phyloP scores from a whole-genome alignment of 2,888 invertebrate species.

The Pyrrhosoma nymphula region DNA sequence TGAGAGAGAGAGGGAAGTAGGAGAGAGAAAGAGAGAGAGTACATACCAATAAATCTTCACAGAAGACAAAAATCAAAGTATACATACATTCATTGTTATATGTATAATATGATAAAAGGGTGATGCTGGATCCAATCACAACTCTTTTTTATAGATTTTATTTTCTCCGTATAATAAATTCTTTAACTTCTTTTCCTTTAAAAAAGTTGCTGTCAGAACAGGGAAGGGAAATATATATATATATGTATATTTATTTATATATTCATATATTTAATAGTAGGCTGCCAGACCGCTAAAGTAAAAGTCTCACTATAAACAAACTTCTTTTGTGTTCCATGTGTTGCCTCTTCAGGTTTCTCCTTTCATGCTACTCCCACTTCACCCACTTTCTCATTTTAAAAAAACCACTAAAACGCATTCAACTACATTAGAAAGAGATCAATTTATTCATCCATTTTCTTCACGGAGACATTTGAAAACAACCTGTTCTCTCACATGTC shows the following conservation, averaged over 20 bases:
- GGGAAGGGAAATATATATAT: conserved; percentile 15
- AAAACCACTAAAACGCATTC: conserved; percentile 15
- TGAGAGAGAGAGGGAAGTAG: conserved; percentile 30
- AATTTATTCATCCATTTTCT: conserved; percentile 53
- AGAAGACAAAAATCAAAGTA: conserved; percentile 68
- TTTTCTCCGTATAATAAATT: conserved; percentile 44
- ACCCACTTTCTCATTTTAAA: conserved; percentile 20
- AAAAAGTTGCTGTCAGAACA: not conserved
- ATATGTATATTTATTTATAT: conserved; percentile 52
- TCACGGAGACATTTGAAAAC: conserved; percentile 43
- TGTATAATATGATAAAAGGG: conserved; percentile 58
- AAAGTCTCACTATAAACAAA: conserved; percentile 56
- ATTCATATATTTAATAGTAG: conserved; percentile 40
- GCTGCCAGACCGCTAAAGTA: conserved; percentile 67
- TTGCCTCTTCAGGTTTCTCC: conserved; percentile 13
- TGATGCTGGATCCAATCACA: conserved; percentile 62
- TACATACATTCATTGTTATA: conserved; percentile 61
- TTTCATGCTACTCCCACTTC: conserved; percentile 19
- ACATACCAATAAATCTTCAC: conserved; percentile 67
- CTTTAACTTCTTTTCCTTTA: conserved; percentile 28
- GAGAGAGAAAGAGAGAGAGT: conserved; percentile 7
- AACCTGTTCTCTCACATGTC: conserved; percentile 35
- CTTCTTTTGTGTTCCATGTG: not conserved
- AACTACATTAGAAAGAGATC: conserved; percentile 55
- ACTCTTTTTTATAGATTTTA: conserved; percentile 35